These are phyloP conservation scores for Sthenelais limicola DNA, from an alignment of 2,888 invertebrate species.

Conservation along the genomic window DNA sequence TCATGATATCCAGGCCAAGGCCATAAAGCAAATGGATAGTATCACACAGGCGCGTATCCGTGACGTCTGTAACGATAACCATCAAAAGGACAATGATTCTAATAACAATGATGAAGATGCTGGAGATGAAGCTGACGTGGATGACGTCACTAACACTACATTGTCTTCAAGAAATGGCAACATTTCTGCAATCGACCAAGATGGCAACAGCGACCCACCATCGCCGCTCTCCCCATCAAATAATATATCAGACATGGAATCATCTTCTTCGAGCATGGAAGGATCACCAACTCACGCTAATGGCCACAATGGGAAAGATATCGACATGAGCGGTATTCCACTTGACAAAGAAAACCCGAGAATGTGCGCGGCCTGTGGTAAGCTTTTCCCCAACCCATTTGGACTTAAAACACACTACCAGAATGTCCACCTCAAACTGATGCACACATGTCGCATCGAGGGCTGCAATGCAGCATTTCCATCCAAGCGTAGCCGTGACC, in stretches of 20 bases:
- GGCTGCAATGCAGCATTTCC: constrained; percentile 96
- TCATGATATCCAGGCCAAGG: constrained; percentile 74
- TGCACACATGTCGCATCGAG: constrained; percentile 95
- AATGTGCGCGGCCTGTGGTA: constrained; percentile 92
- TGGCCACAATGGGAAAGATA: constrained; percentile 7
- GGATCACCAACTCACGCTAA: constrained; percentile 23
- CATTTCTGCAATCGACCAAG: not conserved
- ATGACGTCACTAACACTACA: not conserved
- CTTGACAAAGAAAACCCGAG: constrained; percentile 93
- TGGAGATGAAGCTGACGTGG: not conserved
- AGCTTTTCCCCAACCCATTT: constrained; percentile 93
- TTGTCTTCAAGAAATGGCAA: not conserved
- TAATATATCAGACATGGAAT: constrained; percentile 9
- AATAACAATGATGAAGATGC: constrained; percentile 23
- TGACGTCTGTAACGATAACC: constrained; percentile 58
- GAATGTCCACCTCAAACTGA: constrained; percentile 93
- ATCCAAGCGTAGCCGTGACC: constrained; percentile 91
- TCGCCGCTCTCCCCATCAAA: constrained; percentile 11
- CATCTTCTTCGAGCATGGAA: constrained; percentile 12
- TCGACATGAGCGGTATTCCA: constrained; percentile 78
- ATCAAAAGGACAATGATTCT: constrained; percentile 42
- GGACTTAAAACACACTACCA: constrained; percentile 95
- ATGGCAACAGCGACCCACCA: not conserved
- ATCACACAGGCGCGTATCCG: constrained; percentile 85
- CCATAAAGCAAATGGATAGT: constrained; percentile 84